Conservation (phyloP, 2,888 invertebrate genomes). For the Drosophila meridiana region DNA sequence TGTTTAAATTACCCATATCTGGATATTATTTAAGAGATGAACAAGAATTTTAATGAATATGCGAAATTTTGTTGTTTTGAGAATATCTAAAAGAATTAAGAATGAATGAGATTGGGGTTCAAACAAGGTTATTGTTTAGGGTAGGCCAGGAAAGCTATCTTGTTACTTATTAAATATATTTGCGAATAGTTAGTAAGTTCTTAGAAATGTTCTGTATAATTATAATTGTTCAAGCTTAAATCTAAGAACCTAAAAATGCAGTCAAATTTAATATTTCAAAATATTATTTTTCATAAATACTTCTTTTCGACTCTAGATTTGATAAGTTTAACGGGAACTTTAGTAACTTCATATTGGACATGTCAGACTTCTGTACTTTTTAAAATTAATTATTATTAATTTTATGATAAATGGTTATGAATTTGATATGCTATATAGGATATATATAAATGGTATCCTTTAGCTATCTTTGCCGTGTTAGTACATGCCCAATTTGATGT, state of each 20-base stretch:
- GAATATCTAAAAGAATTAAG: not conserved
- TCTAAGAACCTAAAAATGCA: too few relatives aligned
- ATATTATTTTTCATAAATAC: too few relatives aligned
- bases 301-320: not conserved
- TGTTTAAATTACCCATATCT: slow-evolving; percentile 3
- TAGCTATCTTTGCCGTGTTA: not conserved
- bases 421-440: not conserved
- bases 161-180: not conserved
- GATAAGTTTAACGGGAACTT: not conserved
- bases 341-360: too few relatives aligned
- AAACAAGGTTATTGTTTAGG: not conserved
- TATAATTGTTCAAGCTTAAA: too few relatives aligned
- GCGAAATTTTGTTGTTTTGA: not conserved
- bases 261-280: too few relatives aligned
- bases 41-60: slow-evolving; percentile 4
- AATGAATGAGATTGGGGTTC: not conserved
- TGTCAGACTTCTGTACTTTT: not conserved
- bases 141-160: not conserved
- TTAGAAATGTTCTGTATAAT: not conserved
- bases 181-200: not conserved
- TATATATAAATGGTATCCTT: not conserved
- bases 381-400: not conserved
- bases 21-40: not conserved
- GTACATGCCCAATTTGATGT: not conserved
- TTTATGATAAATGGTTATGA: not conserved